Base-by-base conservation (phyloP, 2,888 invertebrate genomes). In the Saturnia japonica region DNA sequence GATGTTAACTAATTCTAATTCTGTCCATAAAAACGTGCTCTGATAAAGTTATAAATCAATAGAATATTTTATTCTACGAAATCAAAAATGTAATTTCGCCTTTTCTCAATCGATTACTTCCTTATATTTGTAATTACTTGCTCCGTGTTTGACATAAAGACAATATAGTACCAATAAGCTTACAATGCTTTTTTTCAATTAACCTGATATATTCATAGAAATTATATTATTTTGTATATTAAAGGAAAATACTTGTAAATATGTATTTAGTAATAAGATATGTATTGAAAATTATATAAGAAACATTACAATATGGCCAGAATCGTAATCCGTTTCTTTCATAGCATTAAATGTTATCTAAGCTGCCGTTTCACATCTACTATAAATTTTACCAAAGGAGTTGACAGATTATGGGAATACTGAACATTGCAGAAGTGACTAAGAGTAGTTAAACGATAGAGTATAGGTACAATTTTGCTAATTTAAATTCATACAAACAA, bases 1-100 rank as follows among this genome's bases (percentile, higher is more conserved):
- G 40, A 70, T 70, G 57, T 67, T 67, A 67, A 67, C 43, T 60
- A 43, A 47, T 54, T 71, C 60, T 68, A 62, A 71, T 57, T 68
- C 40, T 25, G 42, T 71, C 34, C 40, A 11, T 60, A 68, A 62
- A 57, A 47, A 47, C 19, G 2, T 0, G 19, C 19, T 42, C 60
- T 28, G 43, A 34, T 34, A 34, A 34, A 34, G 6, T 2, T 34
- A 70, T 45, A 67, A 67, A 67, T 70, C 68, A 68, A 67, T 70
- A 7, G 22, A 54, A 0, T 54, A n/a, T 54, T 54, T 54, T n/a
- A 54, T 54, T 54, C 9, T 22, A 7, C 11, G 22, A 22, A 6
- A 54, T 19, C 19, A 4, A 45, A 14, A 45, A 51, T 54, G 9
- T 22, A 54, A 22, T 54, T 19, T 54, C 4, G n/a, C 1, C 9